These are phyloP conservation scores for Falco peregrinus DNA, from an alignment of 2,797 vertebrate genomes.

Conservation along the genomic window DNA sequence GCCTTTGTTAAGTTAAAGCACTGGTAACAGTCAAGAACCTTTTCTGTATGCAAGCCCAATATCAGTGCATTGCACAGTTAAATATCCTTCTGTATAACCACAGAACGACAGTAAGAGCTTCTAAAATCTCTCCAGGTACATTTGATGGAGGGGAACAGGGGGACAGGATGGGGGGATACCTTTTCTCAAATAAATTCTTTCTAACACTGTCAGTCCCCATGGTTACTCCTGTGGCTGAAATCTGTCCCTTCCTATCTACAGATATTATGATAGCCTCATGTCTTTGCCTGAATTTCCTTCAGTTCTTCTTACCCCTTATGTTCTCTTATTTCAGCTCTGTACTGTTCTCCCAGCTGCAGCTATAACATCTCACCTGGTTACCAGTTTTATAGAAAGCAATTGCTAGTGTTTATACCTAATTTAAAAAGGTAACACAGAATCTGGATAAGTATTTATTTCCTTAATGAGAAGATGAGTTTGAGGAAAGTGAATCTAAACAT, in stretches of 20 bases:
- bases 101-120: neutral
- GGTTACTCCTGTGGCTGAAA: neutral
- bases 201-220: neutral
- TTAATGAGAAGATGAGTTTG: neutral
- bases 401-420: neutral
- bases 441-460: neutral
- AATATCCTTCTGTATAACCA: neutral
- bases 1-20: neutral
- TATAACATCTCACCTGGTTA: neutral
- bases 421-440: neutral
- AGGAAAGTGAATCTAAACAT: neutral
- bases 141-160: neutral
- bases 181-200: neutral
- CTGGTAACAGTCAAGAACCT: neutral
- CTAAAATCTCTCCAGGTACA: neutral
- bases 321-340: neutral
- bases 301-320: neutral
- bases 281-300: neutral
- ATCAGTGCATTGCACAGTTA: neutral
- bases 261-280: neutral
- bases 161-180: rapidly evolving
- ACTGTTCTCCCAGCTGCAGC: neutral
- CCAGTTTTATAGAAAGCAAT: neutral
- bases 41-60: neutral
- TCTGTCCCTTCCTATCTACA: neutral